phyloP scores from a whole-genome alignment of 2,797 vertebrate genomes.

The Poeciliopsis turneri region DNA sequence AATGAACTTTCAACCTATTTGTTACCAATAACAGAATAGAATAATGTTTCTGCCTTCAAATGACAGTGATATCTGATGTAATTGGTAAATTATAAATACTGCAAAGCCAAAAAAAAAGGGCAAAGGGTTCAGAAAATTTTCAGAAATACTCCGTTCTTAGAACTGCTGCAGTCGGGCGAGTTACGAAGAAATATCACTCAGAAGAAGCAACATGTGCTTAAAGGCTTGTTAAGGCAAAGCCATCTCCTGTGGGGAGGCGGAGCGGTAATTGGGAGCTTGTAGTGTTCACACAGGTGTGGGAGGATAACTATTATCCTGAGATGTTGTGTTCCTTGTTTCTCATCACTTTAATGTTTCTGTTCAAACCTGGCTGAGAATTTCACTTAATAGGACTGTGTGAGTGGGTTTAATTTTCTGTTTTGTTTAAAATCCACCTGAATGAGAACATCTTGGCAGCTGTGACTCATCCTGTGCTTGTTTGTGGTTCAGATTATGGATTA shows the following conservation, averaged over 20 bases:
- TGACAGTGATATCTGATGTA: not conserved
- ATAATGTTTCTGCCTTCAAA: not conserved
- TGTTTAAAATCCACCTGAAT: not conserved
- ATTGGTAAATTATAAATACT: not conserved
- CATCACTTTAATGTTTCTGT: not conserved
- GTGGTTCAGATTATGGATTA: not conserved
- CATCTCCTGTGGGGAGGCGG: constrained; percentile 22
- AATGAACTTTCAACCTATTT: not conserved
- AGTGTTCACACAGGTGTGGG: constrained; percentile 8
- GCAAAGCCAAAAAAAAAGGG: not conserved
- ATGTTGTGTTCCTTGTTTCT: not conserved
- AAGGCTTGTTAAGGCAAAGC: constrained; percentile 35
- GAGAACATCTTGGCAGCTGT: not conserved
- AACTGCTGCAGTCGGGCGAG: not conserved
- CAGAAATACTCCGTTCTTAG: not conserved
- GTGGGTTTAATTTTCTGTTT: not conserved
- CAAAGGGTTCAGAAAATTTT: not conserved
- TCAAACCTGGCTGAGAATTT: constrained; percentile 1
- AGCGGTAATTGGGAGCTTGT: constrained; percentile 36
- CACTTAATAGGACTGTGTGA: not conserved
- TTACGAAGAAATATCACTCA: constrained; percentile 16
- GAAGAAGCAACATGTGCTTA: constrained; percentile 41
- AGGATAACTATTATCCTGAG: constrained; percentile 4
- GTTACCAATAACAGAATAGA: not conserved
- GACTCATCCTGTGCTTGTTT: not conserved